These are phyloP conservation scores for Clunio marinus DNA, from an alignment of 2,888 invertebrate genomes.

Conservation along the genomic window DNA sequence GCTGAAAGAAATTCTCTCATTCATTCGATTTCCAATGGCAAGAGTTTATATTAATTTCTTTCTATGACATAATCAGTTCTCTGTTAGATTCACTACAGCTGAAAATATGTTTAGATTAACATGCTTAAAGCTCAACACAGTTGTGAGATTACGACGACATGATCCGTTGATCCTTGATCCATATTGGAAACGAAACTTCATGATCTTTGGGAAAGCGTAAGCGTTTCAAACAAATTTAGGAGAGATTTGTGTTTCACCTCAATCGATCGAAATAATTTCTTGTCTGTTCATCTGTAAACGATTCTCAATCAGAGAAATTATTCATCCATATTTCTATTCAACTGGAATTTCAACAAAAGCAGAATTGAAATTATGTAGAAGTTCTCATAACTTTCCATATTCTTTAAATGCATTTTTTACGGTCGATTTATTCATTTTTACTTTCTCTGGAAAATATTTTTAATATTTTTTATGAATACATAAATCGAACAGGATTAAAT, in stretches of 20 bases:
- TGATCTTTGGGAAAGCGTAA: background rate
- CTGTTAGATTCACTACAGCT: conserved; percentile 16
- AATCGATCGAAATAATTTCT: background rate
- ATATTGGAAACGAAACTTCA: background rate
- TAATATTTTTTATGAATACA: conserved; percentile 15
- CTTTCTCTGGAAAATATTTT: background rate
- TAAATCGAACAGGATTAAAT: conserved; percentile 22
- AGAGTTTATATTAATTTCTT: conserved; percentile 16
- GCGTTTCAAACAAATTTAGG: too few relatives aligned
- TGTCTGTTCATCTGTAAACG: background rate
- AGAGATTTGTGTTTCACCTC: conserved; percentile 5
- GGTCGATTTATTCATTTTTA: conserved; percentile 32
- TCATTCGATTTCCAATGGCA: background rate
- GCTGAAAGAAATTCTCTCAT: background rate
- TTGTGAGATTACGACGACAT: conserved; percentile 16
- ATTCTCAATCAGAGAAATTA: conserved; percentile 13
- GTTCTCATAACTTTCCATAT: conserved; percentile 36
- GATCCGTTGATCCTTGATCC: conserved; percentile 37
- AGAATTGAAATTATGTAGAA: background rate
- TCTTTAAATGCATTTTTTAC: conserved; percentile 30
- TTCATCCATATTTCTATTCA: conserved; percentile 35
- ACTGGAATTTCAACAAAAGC: background rate
- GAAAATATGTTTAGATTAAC: conserved; percentile 32
- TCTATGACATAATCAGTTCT: conserved; percentile 38
- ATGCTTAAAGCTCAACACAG: background rate